A percentile compares a stretch with the other conserved stretches of the same genome.
Evolutionary conservation across 2,113 vertebrate species (phyloP).

Genomic region (Falco punctatus): DNA sequence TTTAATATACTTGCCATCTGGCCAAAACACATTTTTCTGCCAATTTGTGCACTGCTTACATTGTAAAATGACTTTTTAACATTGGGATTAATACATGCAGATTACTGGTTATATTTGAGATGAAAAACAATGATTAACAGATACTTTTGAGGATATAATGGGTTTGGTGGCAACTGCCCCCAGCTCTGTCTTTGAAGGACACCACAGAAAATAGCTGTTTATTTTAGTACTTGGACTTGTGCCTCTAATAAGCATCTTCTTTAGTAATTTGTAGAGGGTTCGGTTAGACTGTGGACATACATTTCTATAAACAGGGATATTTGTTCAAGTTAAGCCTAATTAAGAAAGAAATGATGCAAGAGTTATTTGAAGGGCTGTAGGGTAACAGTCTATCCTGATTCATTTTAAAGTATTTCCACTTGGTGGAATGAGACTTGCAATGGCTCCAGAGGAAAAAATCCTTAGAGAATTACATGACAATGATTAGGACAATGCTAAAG

Average conservation of each 20-base stretch:
- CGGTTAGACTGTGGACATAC: background rate
- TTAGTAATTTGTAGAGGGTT: background rate
- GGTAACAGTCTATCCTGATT: background rate
- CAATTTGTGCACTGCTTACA: background rate
- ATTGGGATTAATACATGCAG: background rate
- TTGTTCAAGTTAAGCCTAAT: constrained; percentile 43
- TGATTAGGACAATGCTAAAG: constrained; percentile 8
- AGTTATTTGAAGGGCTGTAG: constrained; percentile 25
- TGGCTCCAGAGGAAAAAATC: background rate
- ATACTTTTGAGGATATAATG: background rate
- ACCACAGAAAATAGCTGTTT: background rate
- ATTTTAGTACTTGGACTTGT: constrained; percentile 5
- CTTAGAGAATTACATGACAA: background rate
- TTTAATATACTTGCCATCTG: background rate
- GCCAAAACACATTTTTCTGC: background rate
- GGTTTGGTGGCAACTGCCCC: background rate
- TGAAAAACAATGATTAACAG: background rate
- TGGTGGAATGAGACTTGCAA: constrained; percentile 5
- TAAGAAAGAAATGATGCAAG: constrained; percentile 52
- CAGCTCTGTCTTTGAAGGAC: background rate
- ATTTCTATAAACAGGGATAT: background rate
- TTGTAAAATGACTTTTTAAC: background rate
- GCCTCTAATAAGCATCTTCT: background rate
- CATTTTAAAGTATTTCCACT: constrained; percentile 15
- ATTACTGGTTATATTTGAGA: background rate